These are phyloP conservation scores for Buteo buteo DNA, from an alignment of 2,113 vertebrate species.

Conservation along the genomic window DNA sequence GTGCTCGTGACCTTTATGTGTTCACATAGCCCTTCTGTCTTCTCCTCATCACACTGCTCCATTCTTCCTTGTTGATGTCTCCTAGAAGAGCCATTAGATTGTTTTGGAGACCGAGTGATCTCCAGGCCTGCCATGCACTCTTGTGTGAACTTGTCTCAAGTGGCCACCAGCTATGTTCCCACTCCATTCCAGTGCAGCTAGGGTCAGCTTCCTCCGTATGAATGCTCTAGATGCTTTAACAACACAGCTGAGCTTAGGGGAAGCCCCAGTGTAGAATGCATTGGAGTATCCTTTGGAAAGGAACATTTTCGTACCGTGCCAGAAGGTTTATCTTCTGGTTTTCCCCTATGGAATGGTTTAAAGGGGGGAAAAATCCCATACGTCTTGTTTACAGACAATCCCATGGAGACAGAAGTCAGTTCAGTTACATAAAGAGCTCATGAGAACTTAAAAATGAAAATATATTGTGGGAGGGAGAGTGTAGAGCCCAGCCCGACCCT, in stretches of 20 bases:
- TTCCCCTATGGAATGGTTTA: neutral
- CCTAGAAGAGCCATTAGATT: neutral
- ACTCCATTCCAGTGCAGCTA: neutral
- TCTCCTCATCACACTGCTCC: neutral
- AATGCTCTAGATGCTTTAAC: neutral
- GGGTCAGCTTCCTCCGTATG: neutral
- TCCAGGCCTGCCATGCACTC: neutral
- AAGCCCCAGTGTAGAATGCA: neutral
- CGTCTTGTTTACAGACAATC: neutral
- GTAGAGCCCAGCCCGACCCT: neutral
- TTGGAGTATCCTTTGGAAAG: neutral
- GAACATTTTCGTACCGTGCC: neutral
- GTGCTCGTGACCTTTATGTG: neutral
- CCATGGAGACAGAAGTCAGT: neutral
- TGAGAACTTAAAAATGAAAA: neutral
- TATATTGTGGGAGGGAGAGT: neutral
- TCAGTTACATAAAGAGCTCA: neutral
- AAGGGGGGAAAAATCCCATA: neutral
- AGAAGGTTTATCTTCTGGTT: neutral
- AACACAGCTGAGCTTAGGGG: neutral
- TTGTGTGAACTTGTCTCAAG: neutral
- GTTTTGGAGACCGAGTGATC: neutral
- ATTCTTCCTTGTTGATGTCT: neutral
- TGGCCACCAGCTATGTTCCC: neutral
- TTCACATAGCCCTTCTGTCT: neutral